These are phyloP conservation scores for Dilophus febrilis DNA, from an alignment of 2,888 invertebrate species.

Conservation along the genomic window DNA sequence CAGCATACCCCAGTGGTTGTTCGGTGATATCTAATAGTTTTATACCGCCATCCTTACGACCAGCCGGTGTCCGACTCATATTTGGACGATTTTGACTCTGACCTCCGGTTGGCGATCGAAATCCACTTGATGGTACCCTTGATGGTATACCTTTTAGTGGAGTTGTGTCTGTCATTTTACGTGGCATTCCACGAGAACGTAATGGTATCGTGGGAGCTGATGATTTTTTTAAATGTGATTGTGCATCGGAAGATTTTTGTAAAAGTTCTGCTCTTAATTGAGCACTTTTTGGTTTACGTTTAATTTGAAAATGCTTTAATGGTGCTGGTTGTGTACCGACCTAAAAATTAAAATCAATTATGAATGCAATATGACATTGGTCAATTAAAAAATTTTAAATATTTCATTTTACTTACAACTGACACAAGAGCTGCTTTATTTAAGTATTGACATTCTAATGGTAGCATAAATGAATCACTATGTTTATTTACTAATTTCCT, in stretches of 20 bases:
- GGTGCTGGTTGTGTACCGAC: conserved; percentile 68
- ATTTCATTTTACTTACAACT: conserved; percentile 41
- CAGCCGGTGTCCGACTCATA: conserved; percentile 43
- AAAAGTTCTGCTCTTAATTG: conserved; percentile 74
- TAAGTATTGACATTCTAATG: conserved; percentile 89
- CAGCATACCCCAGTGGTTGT: conserved; percentile 69
- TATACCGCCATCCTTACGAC: conserved; percentile 77
- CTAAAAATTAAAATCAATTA: conserved; percentile 30
- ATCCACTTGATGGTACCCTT: conserved; percentile 50
- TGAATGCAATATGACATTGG: too few species aligned
- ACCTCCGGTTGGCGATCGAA: conserved; percentile 32
- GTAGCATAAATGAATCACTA: conserved; percentile 71
- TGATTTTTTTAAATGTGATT: conserved; percentile 73
- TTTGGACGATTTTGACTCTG: conserved; percentile 31
- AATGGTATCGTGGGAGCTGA: conserved; percentile 80
- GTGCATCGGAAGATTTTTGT: conserved; percentile 81
- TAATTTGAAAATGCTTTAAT: conserved; percentile 80
- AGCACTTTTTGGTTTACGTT: conserved; percentile 89
- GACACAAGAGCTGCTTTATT: conserved; percentile 83
- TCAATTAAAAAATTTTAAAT: too few species aligned
- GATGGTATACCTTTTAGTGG: conserved; percentile 86
- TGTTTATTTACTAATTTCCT: conserved; percentile 67
- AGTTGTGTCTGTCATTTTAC: conserved; percentile 93
- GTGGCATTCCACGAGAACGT: conserved; percentile 72
- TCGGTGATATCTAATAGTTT: conserved; percentile 88